phyloP scores from a whole-genome alignment of 2,113 vertebrate genomes.

The Misgurnus anguillicaudatus region DNA sequence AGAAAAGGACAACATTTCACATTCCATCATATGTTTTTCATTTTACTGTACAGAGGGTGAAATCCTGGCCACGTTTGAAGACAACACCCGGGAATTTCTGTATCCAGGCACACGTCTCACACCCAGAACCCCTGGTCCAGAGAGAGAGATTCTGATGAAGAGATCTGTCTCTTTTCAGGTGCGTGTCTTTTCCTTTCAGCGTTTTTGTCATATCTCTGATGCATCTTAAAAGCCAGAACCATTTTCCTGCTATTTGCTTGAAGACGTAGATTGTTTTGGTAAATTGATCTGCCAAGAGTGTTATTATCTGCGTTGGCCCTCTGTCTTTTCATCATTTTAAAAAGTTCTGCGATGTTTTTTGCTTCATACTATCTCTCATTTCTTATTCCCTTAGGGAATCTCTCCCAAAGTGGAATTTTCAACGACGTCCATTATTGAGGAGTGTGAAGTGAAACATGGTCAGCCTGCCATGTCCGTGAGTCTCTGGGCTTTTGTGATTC shows the following conservation, averaged over 20 bases:
- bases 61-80: constrained; percentile 82
- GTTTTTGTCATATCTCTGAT: constrained; percentile 54
- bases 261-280: constrained; percentile 53
- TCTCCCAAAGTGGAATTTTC: constrained; percentile 91
- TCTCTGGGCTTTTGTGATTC: constrained; percentile 43
- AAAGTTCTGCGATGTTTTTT: constrained; percentile 41
- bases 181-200: constrained; percentile 73
- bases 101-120: constrained; percentile 82
- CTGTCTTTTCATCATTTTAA: constrained; percentile 50
- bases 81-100: constrained; percentile 88
- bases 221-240: constrained; percentile 53
- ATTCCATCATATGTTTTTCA: not conserved
- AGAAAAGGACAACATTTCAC: not conserved
- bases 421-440: constrained; percentile 86
- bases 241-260: constrained; percentile 55
- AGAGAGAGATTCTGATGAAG: constrained; percentile 89
- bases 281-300: constrained; percentile 60
- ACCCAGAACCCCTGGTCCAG: constrained; percentile 70
- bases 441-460: constrained; percentile 71
- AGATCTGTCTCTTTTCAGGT: constrained; percentile 77
- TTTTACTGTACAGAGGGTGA: constrained; percentile 79
- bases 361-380: constrained; percentile 46
- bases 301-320: constrained; percentile 52
- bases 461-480: constrained; percentile 65
- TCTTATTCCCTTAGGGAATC: constrained; percentile 81